Conservation (phyloP, 2,888 invertebrate species). For the Phyllotreta cruciferae region DNA sequence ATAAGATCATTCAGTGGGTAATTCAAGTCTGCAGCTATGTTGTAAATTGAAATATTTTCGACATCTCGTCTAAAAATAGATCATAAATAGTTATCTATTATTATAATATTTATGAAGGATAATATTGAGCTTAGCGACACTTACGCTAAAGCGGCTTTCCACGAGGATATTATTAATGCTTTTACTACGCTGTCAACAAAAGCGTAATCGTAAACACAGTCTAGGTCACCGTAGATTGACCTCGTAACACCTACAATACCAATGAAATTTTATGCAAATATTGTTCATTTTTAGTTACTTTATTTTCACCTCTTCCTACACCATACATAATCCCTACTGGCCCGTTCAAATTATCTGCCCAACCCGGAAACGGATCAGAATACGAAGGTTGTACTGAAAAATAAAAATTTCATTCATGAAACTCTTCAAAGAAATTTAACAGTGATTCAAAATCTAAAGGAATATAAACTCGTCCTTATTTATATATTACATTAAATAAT, state of each 20-base stretch:
- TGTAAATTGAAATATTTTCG: neutral
- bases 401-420: neutral
- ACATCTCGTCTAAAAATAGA: neutral
- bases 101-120: too few species aligned
- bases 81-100: neutral
- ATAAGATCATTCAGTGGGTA: neutral
- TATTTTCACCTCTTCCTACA: slow-evolving; percentile 45
- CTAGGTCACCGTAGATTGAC: neutral
- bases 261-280: neutral
- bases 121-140: neutral
- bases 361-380: slow-evolving; percentile 55
- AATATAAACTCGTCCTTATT: too few species aligned
- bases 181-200: slow-evolving; percentile 9
- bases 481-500: too few species aligned
- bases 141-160: slow-evolving; percentile 1
- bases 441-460: too few species aligned
- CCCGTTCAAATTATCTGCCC: slow-evolving; percentile 92
- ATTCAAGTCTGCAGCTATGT: neutral
- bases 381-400: slow-evolving; percentile 67
- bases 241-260: neutral
- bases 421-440: too few species aligned
- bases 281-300: too few species aligned
- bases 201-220: neutral
- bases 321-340: slow-evolving; percentile 76
- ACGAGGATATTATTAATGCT: slow-evolving; percentile 5